A percentile compares a stretch with the other conserved stretches of the same genome.
Evolutionary conservation across 1,140 invertebrate genomes (phyloP).

Genomic region (Drosophila pallidifrons): DNA sequence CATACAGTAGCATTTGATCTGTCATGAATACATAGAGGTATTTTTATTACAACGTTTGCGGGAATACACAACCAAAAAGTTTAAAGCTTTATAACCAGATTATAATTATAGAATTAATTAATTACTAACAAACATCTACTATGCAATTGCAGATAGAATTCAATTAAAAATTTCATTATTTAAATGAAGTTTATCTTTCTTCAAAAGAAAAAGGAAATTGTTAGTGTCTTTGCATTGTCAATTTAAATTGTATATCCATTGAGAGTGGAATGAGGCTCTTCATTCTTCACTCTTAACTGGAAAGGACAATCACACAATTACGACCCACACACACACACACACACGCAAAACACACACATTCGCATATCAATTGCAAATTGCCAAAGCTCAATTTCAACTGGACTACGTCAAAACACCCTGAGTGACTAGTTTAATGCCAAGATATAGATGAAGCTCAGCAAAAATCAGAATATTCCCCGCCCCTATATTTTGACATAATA

Average conservation of each 20-base stretch:
- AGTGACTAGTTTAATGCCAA: slow-evolving; percentile 3
- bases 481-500: slow-evolving; percentile 64
- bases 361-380: slow-evolving; percentile 60
- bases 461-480: slow-evolving; percentile 36
- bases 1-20: too few species aligned
- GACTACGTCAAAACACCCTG: background rate
- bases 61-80: too few species aligned
- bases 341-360: background rate
- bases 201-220: background rate
- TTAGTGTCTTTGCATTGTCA: background rate
- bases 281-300: background rate
- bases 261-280: background rate
- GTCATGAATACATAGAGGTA: too few species aligned
- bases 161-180: background rate
- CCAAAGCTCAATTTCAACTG: slow-evolving; percentile 49
- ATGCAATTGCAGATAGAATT: too few species aligned
- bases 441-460: slow-evolving; percentile 9
- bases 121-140: too few species aligned
- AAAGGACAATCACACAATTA: slow-evolving; percentile 11
- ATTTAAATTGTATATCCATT: background rate
- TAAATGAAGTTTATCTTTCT: background rate
- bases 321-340: background rate
- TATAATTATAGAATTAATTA: too few species aligned
- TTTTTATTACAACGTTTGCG: too few species aligned
- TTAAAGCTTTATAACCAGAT: too few species aligned